Evolutionary conservation across 2,113 vertebrate species (phyloP).

Genomic region (Dicrurus megarhynchus): DNA sequence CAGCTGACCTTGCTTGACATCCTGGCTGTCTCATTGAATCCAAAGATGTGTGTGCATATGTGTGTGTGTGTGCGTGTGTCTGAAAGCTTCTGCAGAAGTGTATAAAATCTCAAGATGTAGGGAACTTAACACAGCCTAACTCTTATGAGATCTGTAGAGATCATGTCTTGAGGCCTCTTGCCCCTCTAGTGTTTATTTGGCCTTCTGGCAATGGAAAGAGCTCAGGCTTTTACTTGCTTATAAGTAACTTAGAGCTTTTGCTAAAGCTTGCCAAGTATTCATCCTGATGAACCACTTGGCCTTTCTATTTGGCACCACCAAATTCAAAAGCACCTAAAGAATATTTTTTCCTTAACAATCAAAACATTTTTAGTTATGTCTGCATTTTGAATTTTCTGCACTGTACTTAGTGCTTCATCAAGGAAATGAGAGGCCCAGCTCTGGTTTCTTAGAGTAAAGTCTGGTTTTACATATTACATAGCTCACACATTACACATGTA

Average conservation of each 20-base stretch:
- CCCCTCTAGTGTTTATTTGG: background rate
- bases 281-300: background rate
- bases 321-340: background rate
- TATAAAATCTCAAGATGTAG: background rate
- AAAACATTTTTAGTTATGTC: background rate
- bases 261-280: background rate
- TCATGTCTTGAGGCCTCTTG: background rate
- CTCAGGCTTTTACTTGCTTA: background rate
- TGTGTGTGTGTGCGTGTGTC: rapidly evolving
- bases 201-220: background rate
- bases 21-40: background rate
- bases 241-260: background rate
- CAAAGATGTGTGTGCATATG: background rate
- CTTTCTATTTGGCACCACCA: background rate
- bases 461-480: background rate
- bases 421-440: background rate
- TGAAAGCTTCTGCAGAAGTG: background rate
- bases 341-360: background rate
- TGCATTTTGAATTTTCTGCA: background rate
- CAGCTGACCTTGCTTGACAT: background rate
- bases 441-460: background rate
- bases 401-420: background rate
- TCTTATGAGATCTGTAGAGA: background rate
- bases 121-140: background rate
- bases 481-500: background rate